A percentile compares a stretch with the other conserved stretches of the same genome.
These are phyloP conservation scores for Acanthosepion lycidas DNA, from an alignment of 2,888 invertebrate genomes.

Conservation along the genomic window DNA sequence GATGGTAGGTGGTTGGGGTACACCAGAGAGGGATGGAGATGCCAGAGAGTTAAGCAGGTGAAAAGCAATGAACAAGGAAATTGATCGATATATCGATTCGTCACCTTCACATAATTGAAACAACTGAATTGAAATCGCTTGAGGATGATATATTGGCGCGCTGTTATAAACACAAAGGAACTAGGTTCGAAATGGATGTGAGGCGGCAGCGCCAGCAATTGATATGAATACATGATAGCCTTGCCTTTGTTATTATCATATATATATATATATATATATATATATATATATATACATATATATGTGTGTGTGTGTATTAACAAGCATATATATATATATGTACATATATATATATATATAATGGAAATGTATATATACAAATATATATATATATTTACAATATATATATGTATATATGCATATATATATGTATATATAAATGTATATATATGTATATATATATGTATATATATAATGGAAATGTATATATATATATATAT, in stretches of 20 bases:
- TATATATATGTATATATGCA: background rate
- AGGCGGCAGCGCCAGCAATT: background rate
- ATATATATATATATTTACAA: too few relatives aligned
- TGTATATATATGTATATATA: background rate
- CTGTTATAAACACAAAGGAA: background rate
- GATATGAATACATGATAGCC: background rate
- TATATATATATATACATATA: background rate
- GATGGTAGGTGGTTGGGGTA: background rate
- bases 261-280: background rate
- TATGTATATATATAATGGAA: background rate
- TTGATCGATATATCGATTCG: background rate
- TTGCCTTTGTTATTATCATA: background rate
- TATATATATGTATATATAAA: background rate
- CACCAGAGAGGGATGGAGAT: background rate
- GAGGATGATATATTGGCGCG: background rate
- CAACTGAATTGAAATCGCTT: background rate
- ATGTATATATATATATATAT: slow-evolving; percentile 33
- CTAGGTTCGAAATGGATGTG: background rate
- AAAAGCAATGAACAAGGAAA: background rate
- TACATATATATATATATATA: background rate
- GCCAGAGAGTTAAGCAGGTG: background rate
- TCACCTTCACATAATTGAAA: background rate
- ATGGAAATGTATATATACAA: background rate
- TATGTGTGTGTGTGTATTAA: too few relatives aligned
- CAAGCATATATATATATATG: background rate